A percentile compares a stretch with the other conserved stretches of the same genome.
These are phyloP conservation scores for Acrossocheilus fasciatus DNA, from an alignment of 2,797 vertebrate species.

Conservation along the genomic window DNA sequence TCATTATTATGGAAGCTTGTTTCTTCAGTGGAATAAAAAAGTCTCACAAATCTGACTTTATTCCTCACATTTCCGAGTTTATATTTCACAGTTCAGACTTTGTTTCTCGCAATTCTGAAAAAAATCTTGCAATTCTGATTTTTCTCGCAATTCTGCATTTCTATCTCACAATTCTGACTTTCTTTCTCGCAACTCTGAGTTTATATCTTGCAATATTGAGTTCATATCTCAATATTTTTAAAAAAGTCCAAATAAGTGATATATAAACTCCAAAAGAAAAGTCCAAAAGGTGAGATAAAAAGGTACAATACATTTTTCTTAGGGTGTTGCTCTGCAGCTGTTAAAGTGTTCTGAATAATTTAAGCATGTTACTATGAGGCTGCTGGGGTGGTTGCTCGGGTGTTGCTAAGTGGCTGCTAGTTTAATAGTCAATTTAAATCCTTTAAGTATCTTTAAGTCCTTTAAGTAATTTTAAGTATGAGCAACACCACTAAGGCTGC, in stretches of 20 bases:
- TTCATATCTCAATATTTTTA: too few relatives aligned
- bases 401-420: not conserved
- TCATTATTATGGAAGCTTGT: not conserved
- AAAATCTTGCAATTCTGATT: not conserved
- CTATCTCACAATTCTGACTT: too few relatives aligned
- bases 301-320: not conserved
- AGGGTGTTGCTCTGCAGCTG: not conserved
- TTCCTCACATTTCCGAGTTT: too few relatives aligned
- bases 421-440: not conserved
- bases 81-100: not conserved
- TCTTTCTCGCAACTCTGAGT: not conserved
- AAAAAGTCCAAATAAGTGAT: too few relatives aligned
- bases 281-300: not conserved
- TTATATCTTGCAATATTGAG: not conserved
- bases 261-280: not conserved
- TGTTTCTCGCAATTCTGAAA: too few relatives aligned
- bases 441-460: too few relatives aligned
- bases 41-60: too few relatives aligned
- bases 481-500: too few relatives aligned
- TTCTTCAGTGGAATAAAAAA: too few relatives aligned
- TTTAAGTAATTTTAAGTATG: not conserved
- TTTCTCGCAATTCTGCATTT: not conserved
- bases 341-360: not conserved
- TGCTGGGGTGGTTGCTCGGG: conserved; percentile 8
- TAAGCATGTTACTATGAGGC: not conserved